phyloP scores from a whole-genome alignment of 1,140 invertebrate genomes.

The Thaumatotibia leucotreta region DNA sequence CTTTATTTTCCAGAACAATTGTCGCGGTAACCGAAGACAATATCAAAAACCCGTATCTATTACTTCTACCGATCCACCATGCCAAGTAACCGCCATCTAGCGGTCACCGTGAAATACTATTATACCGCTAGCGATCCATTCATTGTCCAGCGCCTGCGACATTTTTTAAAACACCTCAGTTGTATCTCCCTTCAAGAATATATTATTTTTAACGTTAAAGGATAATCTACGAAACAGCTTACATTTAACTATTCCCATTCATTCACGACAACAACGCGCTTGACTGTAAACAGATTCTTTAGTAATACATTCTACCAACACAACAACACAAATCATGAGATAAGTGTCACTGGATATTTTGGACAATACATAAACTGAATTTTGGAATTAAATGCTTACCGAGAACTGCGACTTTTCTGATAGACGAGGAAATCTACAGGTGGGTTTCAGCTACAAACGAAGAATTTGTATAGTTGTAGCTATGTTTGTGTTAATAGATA shows the following conservation, averaged over 20 bases:
- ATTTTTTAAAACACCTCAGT: no score
- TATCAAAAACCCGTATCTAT: background rate
- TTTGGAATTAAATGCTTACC: background rate
- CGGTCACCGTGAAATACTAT: background rate
- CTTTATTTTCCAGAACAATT: no score
- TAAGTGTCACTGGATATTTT: constrained; percentile 13
- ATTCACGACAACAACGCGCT: no score
- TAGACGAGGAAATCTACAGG: background rate
- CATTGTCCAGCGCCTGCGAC: no score
- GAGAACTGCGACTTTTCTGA: background rate
- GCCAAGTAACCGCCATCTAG: background rate
- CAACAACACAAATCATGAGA: constrained; percentile 24
- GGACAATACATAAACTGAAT: background rate
- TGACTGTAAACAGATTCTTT: no score
- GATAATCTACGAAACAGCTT: no score
- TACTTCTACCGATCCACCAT: no score
- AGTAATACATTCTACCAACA: constrained; percentile 31
- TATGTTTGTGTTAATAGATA: background rate
- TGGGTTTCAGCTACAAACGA: background rate
- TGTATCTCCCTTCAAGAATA: no score
- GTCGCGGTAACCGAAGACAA: no score
- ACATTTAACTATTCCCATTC: no score
- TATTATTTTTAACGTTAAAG: background rate
- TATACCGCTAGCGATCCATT: background rate
- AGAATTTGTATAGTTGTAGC: background rate